phyloP scores from a whole-genome alignment of 2,888 invertebrate species.

The Limenitis camilla region DNA sequence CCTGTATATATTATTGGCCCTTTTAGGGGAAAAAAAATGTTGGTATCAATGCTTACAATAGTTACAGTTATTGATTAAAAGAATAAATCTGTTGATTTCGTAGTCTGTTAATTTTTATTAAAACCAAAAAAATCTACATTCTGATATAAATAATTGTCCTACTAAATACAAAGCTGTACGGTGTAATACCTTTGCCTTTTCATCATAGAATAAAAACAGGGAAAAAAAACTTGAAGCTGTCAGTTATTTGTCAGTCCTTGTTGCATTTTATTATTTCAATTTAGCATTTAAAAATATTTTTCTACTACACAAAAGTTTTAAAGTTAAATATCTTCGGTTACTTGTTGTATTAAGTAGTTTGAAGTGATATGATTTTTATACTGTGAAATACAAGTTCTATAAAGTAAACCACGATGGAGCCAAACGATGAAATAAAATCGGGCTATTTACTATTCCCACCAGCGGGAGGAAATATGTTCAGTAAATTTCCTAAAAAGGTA shows the following conservation, averaged over 20 bases:
- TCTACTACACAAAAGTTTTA: slow-evolving; percentile 9
- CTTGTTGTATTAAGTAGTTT: slow-evolving; percentile 1
- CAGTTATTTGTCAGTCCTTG: slow-evolving; percentile 6
- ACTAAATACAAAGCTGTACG: too few relatives aligned
- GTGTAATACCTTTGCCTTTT: too few relatives aligned
- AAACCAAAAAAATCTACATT: too few relatives aligned
- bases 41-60: too few relatives aligned
- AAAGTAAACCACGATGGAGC: slow-evolving; percentile 72
- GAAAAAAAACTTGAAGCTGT: not conserved
- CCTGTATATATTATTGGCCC: too few relatives aligned
- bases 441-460: slow-evolving; percentile 87
- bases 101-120: too few relatives aligned
- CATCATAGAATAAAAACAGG: too few relatives aligned
- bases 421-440: slow-evolving; percentile 82
- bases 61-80: too few relatives aligned
- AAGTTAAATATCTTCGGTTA: not conserved
- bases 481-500: slow-evolving; percentile 85
- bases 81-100: too few relatives aligned
- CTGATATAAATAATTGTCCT: too few relatives aligned
- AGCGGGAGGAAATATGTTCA: slow-evolving; percentile 76
- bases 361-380: slow-evolving; percentile 11
- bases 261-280: slow-evolving; percentile 10
- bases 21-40: too few relatives aligned
- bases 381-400: not conserved
- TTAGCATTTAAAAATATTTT: slow-evolving; percentile 16